Conservation (phyloP, 2,797 vertebrate genomes). For the Sternotherus odoratus region DNA sequence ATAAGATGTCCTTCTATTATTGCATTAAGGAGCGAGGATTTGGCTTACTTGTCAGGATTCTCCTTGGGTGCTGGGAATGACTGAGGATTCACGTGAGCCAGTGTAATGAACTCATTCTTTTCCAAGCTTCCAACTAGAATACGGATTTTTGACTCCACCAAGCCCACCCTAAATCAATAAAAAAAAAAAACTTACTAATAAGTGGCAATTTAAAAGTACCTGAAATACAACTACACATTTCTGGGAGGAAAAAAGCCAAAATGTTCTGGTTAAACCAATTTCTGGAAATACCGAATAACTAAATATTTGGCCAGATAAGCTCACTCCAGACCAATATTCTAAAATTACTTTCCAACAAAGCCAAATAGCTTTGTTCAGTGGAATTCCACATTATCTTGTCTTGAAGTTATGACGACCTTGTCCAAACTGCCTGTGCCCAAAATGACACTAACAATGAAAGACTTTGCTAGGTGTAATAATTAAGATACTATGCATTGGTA, state of each 20-base stretch:
- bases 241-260: not conserved
- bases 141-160: constrained; percentile 93
- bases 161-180: constrained; percentile 85
- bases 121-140: constrained; percentile 91
- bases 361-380: not conserved
- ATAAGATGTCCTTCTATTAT: not conserved
- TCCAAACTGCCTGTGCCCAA: not conserved
- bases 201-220: constrained; percentile 40
- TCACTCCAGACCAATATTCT: constrained; percentile 3
- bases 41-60: constrained; percentile 86
- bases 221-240: not conserved
- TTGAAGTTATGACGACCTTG: not conserved
- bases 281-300: constrained; percentile 3
- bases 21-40: not conserved
- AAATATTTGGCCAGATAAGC: not conserved
- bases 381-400: not conserved
- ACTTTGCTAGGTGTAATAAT: not conserved
- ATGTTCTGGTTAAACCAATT: not conserved
- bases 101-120: constrained; percentile 90
- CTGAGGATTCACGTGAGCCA: constrained; percentile 89
- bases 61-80: constrained; percentile 87
- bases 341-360: fast-evolving
- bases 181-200: constrained; percentile 67
- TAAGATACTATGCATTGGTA: not conserved
- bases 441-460: not conserved